phyloP scores from a whole-genome alignment of 2,888 invertebrate genomes.

The Eulithis testata region DNA sequence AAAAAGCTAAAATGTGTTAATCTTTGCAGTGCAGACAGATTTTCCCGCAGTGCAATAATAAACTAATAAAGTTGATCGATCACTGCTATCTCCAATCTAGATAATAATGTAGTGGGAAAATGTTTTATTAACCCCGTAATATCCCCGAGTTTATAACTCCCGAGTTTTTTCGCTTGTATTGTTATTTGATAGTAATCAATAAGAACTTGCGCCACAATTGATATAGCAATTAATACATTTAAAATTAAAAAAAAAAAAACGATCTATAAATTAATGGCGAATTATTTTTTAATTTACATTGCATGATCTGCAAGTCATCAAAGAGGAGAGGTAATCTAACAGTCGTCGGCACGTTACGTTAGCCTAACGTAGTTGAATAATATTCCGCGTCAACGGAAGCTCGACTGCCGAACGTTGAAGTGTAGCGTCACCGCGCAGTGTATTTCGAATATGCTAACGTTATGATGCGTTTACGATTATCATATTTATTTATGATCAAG shows the following conservation, averaged over 20 bases:
- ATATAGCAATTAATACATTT: background rate
- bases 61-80: constrained; percentile 50
- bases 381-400: no score
- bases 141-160: constrained; percentile 35
- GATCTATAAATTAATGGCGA: no score
- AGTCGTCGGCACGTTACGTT: no score
- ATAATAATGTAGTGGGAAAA: constrained; percentile 53
- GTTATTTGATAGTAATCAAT: background rate
- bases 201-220: background rate
- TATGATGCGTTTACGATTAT: no score
- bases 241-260: background rate
- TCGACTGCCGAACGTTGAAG: no score
- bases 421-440: no score
- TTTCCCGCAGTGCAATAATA: constrained; percentile 29
- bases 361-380: no score
- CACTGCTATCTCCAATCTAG: constrained; percentile 48
- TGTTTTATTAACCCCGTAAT: constrained; percentile 37
- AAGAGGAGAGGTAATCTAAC: no score
- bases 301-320: no score
- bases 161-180: constrained; percentile 49
- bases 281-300: no score
- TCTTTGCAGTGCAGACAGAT: constrained; percentile 15
- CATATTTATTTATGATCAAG: no score
- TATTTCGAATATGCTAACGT: no score
- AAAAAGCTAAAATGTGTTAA: constrained; percentile 5